These are phyloP conservation scores for Rhogogaster chlorosoma DNA, from an alignment of 2,888 invertebrate species.

Conservation along the genomic window DNA sequence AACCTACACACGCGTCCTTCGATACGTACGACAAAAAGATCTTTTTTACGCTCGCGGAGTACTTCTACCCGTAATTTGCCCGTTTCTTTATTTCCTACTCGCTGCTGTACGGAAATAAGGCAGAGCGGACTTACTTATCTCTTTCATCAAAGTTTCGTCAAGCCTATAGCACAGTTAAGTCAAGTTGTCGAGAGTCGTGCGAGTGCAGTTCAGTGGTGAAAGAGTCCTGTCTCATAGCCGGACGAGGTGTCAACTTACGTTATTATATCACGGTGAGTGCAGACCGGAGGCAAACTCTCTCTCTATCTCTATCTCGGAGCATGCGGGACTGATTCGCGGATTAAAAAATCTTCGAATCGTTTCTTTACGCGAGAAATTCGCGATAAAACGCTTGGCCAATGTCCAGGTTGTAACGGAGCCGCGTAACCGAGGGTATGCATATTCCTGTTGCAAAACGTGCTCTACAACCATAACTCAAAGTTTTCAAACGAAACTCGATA, in stretches of 20 bases:
- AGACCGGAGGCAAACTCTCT: not conserved
- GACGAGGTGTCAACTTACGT: slow-evolving; percentile 39
- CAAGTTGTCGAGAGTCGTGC: not conserved
- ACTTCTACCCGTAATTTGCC: not conserved
- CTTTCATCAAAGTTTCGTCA: slow-evolving; percentile 44
- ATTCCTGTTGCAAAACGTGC: slow-evolving; percentile 22
- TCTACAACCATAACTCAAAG: slow-evolving; percentile 28
- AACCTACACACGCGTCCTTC: not conserved
- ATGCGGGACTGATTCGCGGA: too few relatives aligned
- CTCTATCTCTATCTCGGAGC: not conserved
- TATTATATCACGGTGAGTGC: slow-evolving; percentile 3
- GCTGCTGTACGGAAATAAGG: not conserved
- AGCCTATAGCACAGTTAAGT: not conserved
- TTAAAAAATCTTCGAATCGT: too few relatives aligned
- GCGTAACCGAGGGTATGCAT: not conserved
- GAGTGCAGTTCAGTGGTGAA: slow-evolving; percentile 13
- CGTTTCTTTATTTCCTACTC: not conserved
- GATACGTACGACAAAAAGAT: not conserved
- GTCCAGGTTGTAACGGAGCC: slow-evolving; percentile 20
- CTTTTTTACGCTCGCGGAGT: not conserved
- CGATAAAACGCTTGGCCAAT: slow-evolving; percentile 1
- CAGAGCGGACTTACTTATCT: not conserved
- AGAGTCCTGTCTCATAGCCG: not conserved
- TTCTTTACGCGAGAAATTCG: too few relatives aligned
- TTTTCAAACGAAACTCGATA: slow-evolving; percentile 40